Evolutionary conservation across 2,113 vertebrate genomes (phyloP).

Genomic region (Pseudois nayaur): DNA sequence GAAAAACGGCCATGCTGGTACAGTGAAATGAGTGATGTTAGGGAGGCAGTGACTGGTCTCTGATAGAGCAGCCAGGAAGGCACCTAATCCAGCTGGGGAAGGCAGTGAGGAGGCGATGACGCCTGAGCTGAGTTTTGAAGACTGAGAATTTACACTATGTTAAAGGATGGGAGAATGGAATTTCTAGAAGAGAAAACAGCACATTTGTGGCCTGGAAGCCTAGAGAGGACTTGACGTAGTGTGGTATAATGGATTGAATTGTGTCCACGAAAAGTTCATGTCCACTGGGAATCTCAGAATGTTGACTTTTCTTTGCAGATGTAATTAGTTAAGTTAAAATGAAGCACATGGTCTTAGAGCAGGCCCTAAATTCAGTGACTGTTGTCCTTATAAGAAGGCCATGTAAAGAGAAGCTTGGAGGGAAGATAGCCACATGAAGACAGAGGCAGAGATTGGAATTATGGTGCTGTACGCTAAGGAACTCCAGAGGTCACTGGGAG

Average conservation of each 20-base stretch:
- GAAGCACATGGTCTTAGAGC: background rate
- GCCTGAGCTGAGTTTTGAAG: background rate
- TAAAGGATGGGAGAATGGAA: background rate
- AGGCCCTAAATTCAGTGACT: background rate
- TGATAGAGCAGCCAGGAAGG: background rate
- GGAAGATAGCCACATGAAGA: background rate
- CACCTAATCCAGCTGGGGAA: background rate
- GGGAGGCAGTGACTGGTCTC: background rate
- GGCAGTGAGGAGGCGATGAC: background rate
- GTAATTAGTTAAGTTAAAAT: background rate
- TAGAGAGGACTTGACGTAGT: background rate
- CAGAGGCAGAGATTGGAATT: background rate
- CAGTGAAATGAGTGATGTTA: background rate
- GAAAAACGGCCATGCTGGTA: background rate
- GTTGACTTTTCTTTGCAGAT: background rate
- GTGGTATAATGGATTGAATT: background rate
- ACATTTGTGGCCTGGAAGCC: background rate
- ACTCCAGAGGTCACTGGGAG: background rate
- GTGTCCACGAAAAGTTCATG: background rate
- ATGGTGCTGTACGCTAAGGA: background rate
- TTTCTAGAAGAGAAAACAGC: background rate
- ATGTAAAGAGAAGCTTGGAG: background rate
- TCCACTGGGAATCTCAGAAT: background rate
- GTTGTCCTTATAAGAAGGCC: background rate
- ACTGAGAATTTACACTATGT: background rate